Evolutionary conservation across 2,888 invertebrate genomes (phyloP).

Genomic region (Galerucella pusilla): DNA sequence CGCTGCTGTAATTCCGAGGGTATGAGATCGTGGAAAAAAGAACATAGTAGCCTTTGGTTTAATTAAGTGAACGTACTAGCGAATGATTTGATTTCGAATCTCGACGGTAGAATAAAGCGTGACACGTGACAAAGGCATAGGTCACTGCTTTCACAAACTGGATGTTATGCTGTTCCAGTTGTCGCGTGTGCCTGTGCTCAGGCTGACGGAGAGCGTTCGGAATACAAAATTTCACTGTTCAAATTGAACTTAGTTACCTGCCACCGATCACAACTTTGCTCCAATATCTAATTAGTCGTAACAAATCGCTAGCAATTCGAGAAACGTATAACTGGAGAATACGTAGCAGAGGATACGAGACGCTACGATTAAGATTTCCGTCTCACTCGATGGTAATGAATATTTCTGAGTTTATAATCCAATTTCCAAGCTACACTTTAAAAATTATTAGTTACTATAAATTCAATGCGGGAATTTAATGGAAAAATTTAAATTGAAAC

Average conservation of each 20-base stretch:
- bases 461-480: neutral
- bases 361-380: slow-evolving; percentile 44
- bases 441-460: neutral
- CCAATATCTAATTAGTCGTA: slow-evolving; percentile 53
- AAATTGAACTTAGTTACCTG: slow-evolving; percentile 51
- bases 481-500: no score
- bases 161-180: slow-evolving; percentile 49
- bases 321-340: slow-evolving; percentile 47
- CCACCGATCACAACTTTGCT: slow-evolving; percentile 47
- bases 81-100: slow-evolving; percentile 58
- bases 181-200: slow-evolving; percentile 17
- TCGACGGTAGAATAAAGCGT: slow-evolving; percentile 55
- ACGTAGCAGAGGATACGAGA: slow-evolving; percentile 24
- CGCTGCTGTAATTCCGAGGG: neutral
- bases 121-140: slow-evolving; percentile 58
- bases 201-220: slow-evolving; percentile 48
- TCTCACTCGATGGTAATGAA: slow-evolving; percentile 41
- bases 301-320: slow-evolving; percentile 52
- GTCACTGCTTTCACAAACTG: slow-evolving; percentile 54
- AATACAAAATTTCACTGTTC: slow-evolving; percentile 54
- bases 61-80: slow-evolving; percentile 51
- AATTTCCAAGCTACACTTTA: slow-evolving; percentile 8
- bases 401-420: slow-evolving; percentile 25
- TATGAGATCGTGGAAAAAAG: slow-evolving; percentile 19
- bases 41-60: slow-evolving; percentile 31